Evolutionary conservation across 2,888 invertebrate species (phyloP).

Genomic region (Athetis lepigone): DNA sequence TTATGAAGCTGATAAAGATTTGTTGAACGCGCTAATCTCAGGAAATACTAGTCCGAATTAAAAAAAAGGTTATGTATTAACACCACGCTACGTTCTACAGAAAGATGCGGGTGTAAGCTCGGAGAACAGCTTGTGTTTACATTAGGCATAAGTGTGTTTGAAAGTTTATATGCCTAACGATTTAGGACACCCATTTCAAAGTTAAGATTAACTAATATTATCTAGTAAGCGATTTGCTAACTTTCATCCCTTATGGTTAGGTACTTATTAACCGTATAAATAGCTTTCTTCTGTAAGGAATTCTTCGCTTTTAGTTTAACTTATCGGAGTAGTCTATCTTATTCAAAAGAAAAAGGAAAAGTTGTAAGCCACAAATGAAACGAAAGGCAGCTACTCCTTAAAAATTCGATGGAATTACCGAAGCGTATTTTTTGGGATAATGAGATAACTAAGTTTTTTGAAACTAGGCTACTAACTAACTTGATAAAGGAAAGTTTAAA

Average conservation of each 20-base stretch:
- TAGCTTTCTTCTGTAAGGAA: not conserved
- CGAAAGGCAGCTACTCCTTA: not conserved
- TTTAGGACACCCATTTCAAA: conserved; percentile 28
- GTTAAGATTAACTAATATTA: conserved; percentile 18
- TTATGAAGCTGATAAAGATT: no score
- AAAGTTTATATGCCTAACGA: conserved; percentile 12
- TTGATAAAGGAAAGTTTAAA: not conserved
- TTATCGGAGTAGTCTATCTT: not conserved
- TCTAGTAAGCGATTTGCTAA: conserved; percentile 33
- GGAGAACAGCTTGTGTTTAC: no score
- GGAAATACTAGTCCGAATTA: no score
- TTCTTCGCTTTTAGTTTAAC: not conserved
- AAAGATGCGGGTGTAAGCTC: no score
- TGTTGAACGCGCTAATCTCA: no score
- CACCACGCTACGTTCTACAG: no score
- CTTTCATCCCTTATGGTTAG: conserved; percentile 44
- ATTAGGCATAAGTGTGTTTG: conserved; percentile 20
- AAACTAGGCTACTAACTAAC: not conserved
- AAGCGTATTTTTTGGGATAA: not conserved
- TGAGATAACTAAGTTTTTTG: not conserved
- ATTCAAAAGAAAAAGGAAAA: not conserved
- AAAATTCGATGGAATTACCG: not conserved
- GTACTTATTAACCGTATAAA: not conserved
- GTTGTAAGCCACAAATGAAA: no score
- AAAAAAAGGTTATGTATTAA: no score